Percentiles rank a stretch among this genome's conserved stretches.
Conservation (phyloP, 2,797 vertebrate genomes). For the Neosalanx taihuensis region DNA sequence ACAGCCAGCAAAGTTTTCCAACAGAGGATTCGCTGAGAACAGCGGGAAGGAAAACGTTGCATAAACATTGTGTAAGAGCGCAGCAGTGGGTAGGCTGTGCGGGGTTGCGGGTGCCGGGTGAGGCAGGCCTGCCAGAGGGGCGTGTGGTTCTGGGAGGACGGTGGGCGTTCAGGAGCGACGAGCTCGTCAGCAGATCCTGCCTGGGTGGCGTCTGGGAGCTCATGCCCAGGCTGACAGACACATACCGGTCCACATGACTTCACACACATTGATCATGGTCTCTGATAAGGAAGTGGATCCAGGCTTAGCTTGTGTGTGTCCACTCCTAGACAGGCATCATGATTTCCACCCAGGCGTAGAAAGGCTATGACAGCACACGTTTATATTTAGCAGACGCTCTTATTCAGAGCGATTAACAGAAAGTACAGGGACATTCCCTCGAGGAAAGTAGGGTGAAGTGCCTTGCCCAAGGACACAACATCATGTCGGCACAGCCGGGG, state of each 20-base stretch:
- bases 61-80: no score
- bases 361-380: background rate
- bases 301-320: conserved; percentile 10
- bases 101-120: background rate
- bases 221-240: conserved; percentile 42
- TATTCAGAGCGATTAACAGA: no score
- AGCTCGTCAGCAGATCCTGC: background rate
- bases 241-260: conserved; percentile 74
- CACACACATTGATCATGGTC: conserved; percentile 61
- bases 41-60: no score
- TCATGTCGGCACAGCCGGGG: no score
- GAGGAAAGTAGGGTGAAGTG: no score
- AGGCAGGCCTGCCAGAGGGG: background rate
- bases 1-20: no score
- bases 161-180: conserved; percentile 1
- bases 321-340: background rate
- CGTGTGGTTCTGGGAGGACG: background rate
- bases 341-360: background rate
- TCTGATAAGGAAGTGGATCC: conserved; percentile 52
- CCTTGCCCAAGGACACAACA: no score
- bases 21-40: no score
- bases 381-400: no score
- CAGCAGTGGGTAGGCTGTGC: no score
- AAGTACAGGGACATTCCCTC: no score
- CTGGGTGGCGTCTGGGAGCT: conserved; percentile 28